Evolutionary conservation across 2,113 vertebrate species (phyloP).

Genomic region (Pollachius pollachius): DNA sequence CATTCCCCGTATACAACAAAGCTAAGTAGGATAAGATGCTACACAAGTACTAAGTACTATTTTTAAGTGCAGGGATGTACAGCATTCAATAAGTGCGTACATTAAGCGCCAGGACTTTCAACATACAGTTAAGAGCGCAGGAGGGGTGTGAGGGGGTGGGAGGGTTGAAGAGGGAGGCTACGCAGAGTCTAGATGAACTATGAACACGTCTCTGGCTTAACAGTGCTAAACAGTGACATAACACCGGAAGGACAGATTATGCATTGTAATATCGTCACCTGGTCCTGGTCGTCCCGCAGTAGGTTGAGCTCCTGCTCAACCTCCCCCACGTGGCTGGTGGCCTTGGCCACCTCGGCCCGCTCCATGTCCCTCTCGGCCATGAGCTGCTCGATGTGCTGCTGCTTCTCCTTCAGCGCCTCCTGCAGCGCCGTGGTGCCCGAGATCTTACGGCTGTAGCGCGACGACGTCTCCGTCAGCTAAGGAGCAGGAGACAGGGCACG

Average conservation of each 20-base stretch:
- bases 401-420: conserved; percentile 97
- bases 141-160: too few species aligned
- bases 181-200: too few species aligned
- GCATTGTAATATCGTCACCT: conserved; percentile 71
- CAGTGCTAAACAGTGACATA: too few species aligned
- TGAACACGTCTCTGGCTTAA: too few species aligned
- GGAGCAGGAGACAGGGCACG: not conserved
- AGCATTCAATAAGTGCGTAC: too few species aligned
- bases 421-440: conserved; percentile 96
- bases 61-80: too few species aligned
- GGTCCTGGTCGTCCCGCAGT: conserved; percentile 89
- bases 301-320: conserved; percentile 88
- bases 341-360: conserved; percentile 94
- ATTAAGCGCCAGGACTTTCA: too few species aligned
- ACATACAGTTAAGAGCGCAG: too few species aligned
- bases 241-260: not conserved
- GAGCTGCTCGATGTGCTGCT: conserved; percentile 98
- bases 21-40: too few species aligned
- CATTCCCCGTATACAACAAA: too few species aligned
- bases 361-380: conserved; percentile 95
- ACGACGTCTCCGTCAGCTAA: conserved; percentile 96
- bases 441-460: conserved; percentile 93
- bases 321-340: conserved; percentile 92
- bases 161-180: too few species aligned
- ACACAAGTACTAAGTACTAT: too few species aligned